Percentiles rank a stretch among this genome's conserved stretches.
Evolutionary conservation across 2,797 vertebrate genomes (phyloP).

Genomic region (Cephalopachus bancanus): DNA sequence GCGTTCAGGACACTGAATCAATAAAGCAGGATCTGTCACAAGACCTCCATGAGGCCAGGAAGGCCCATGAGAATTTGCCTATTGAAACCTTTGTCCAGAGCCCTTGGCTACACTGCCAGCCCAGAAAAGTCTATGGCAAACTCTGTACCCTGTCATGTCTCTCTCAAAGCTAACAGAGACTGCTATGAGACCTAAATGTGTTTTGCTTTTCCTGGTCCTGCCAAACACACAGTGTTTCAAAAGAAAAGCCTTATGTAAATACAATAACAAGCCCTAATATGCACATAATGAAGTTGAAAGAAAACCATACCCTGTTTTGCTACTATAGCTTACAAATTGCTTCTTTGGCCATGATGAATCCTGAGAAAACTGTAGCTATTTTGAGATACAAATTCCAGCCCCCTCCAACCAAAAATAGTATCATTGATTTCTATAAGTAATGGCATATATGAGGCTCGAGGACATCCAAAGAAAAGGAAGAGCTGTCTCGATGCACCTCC

Average conservation of each 20-base stretch:
- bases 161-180: slow-evolving; percentile 62
- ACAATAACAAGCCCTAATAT: slow-evolving; percentile 65
- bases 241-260: slow-evolving; percentile 73
- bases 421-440: slow-evolving; percentile 67
- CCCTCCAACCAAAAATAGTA: not conserved
- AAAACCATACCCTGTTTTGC: not conserved
- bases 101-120: not conserved
- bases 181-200: slow-evolving; percentile 7
- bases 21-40: not conserved
- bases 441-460: not conserved
- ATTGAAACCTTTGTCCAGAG: not conserved
- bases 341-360: slow-evolving; percentile 67
- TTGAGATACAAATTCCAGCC: slow-evolving; percentile 58
- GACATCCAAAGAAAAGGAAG: not conserved
- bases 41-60: not conserved
- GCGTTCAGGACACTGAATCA: not conserved
- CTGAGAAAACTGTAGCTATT: slow-evolving; percentile 67
- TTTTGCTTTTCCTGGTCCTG: slow-evolving; percentile 69
- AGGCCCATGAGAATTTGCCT: not conserved
- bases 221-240: slow-evolving; percentile 57
- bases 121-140: slow-evolving; percentile 6
- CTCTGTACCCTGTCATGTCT: not conserved
- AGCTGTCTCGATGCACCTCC: not conserved
- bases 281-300: slow-evolving; percentile 61
- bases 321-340: slow-evolving; percentile 48